phyloP scores from a whole-genome alignment of 2,888 invertebrate species.

The Epinotia nisella region DNA sequence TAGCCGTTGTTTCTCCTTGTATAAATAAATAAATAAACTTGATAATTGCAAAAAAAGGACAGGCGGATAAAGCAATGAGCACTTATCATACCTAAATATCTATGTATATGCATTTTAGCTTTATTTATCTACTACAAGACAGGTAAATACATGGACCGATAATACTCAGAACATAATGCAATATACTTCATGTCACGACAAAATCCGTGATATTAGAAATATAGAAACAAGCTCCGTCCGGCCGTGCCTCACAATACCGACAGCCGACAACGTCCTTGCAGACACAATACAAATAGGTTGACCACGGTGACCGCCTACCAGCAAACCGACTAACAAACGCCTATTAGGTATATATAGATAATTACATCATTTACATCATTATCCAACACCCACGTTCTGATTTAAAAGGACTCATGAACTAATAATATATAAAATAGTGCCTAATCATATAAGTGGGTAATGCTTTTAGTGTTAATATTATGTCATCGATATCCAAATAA shows the following conservation, averaged over 20 bases:
- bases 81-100: too few species aligned
- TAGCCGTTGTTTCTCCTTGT: too few species aligned
- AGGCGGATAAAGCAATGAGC: too few species aligned
- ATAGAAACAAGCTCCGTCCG: conserved; percentile 6
- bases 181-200: not conserved
- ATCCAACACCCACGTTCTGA: conserved; percentile 34
- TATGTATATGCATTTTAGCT: too few species aligned
- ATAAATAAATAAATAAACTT: too few species aligned
- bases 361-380: conserved; percentile 34
- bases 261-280: conserved; percentile 26
- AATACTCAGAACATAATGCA: not conserved
- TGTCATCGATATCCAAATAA: not conserved
- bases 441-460: not conserved
- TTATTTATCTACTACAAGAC: too few species aligned
- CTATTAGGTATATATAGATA: conserved; percentile 18
- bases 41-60: too few species aligned
- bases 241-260: not conserved
- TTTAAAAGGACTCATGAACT: conserved; percentile 31
- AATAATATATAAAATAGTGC: not conserved
- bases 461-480: not conserved
- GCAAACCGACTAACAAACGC: conserved; percentile 14
- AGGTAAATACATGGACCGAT: too few species aligned
- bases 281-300: conserved; percentile 21
- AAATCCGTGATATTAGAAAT: not conserved
- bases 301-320: conserved; percentile 1